These are phyloP conservation scores for Lasiommata megera DNA, from an alignment of 2,888 invertebrate species.

Conservation along the genomic window DNA sequence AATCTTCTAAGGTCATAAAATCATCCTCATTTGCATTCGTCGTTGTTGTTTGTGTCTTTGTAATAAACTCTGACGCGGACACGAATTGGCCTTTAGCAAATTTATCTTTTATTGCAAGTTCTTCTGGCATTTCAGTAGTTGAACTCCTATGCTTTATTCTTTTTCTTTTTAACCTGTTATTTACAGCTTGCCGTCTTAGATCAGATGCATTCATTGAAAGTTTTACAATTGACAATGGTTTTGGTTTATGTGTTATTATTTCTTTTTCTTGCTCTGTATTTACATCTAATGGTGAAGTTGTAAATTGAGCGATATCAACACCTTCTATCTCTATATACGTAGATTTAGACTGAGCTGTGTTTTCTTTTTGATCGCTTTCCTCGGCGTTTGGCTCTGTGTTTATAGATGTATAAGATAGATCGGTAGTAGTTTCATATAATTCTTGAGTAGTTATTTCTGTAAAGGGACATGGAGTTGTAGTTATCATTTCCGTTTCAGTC, in stretches of 20 bases:
- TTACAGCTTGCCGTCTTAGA: conserved; percentile 56
- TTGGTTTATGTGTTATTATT: conserved; percentile 41
- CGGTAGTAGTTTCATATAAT: conserved; percentile 25
- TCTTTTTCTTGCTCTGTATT: conserved; percentile 21
- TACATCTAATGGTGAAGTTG: conserved; percentile 7
- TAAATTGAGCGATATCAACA: conserved; percentile 3
- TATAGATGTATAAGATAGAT: conserved; percentile 2
- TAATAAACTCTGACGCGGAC: conserved; percentile 68
- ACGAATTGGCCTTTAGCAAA: conserved; percentile 61
- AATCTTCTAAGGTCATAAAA: conserved; percentile 49
- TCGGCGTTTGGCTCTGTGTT: conserved; percentile 19
- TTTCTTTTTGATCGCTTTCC: conserved; percentile 9
- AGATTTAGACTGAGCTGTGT: conserved; percentile 2
- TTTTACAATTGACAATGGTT: conserved; percentile 37
- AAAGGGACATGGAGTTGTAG: conserved; percentile 37
- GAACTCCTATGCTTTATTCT: conserved; percentile 58
- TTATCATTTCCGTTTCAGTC: conserved; percentile 32
- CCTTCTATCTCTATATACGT: conserved; percentile 10
- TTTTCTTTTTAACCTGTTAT: conserved; percentile 63
- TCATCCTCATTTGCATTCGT: conserved; percentile 46
- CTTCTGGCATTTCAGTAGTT: conserved; percentile 61
- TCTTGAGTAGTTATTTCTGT: conserved; percentile 35
- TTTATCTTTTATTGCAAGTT: conserved; percentile 54
- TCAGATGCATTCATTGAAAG: conserved; percentile 48
- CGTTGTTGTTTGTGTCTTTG: conserved; percentile 53